Evolutionary conservation across 1,140 invertebrate species (phyloP).

Genomic region (Lepidurus arcticus): DNA sequence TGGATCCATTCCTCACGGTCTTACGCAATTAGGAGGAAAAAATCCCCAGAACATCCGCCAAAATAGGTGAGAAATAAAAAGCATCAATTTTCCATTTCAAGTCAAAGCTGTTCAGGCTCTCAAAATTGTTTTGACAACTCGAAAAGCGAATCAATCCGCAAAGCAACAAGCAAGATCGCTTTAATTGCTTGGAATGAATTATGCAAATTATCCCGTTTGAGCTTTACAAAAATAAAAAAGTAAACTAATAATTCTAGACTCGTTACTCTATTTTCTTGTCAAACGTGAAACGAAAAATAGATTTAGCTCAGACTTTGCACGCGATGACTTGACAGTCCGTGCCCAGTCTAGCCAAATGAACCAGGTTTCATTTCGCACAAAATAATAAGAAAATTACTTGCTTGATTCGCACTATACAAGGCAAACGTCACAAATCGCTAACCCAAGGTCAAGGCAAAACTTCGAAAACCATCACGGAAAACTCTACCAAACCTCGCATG

Average conservation of each 20-base stretch:
- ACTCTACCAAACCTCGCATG: neutral
- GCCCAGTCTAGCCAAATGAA: neutral
- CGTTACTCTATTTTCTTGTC: neutral
- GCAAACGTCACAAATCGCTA: neutral
- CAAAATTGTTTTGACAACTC: neutral
- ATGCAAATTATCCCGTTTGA: neutral
- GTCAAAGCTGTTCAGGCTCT: neutral
- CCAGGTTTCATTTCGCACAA: neutral
- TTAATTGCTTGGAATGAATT: neutral
- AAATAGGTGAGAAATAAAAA: neutral
- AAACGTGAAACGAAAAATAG: neutral
- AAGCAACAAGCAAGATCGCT: neutral
- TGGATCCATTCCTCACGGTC: neutral
- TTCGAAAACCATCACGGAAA: neutral
- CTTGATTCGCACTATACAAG: neutral
- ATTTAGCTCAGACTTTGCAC: constrained; percentile 3
- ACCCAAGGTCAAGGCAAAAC: constrained; percentile 1
- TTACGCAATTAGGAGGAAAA: neutral
- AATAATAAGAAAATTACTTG: neutral
- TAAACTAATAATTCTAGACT: neutral
- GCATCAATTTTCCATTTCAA: neutral
- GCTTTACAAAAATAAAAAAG: neutral
- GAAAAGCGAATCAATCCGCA: neutral
- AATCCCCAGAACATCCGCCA: neutral
- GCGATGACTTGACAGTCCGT: neutral